Evolutionary conservation across 1,140 invertebrate species (phyloP), one percentile per base, ranked within the genome.

Genomic region (Bicyclus anynana): DNA sequence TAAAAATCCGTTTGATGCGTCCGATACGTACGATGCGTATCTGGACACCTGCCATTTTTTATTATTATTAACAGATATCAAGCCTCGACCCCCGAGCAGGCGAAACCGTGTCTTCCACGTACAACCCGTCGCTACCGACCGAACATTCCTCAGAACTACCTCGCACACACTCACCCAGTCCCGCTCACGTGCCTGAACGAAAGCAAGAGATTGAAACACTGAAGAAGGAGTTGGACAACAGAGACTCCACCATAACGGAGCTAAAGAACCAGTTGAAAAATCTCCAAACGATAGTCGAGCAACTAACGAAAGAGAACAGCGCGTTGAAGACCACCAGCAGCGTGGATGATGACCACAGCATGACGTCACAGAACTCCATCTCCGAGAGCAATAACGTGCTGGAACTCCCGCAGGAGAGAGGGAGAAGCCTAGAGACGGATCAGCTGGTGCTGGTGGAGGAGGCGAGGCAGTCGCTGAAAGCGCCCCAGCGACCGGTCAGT

Each of bases 401-500:
- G 29, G 80, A 77, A 16, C 63, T 66, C 13, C 59, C 67, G 3
- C 74, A 76, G 37, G 77, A 84, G 55, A 62, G 80, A 20, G 79
- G 77, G 7, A 65, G 77, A 23, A 84, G 84, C 48, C 56, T 85
- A n/a, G 81, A 88, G 44, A 74, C 82, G 47, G 84, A 88, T 29
- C 69, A 70, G 46, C 51, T 82, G 27, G 59, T 56, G 0, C 20
- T 65, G 37, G 23, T 62, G 6, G 72, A 74, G 23, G 73, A 75
- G 21, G 59, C 68, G 21, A 73, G 66, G 59, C 54, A 69, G 40
- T 23, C 65, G n/a, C n/a, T n/a, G 50, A 82, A 80, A 47, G 78
- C 70, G 29, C 89, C 85, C 58, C 94, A 94, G 74, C 89, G 95
- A 72, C 95, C 95, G 64, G 94, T 93, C 62, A 96, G 94, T 84